Base-by-base conservation (phyloP, 2,113 vertebrate species). In the Myotis brandtii region DNA sequence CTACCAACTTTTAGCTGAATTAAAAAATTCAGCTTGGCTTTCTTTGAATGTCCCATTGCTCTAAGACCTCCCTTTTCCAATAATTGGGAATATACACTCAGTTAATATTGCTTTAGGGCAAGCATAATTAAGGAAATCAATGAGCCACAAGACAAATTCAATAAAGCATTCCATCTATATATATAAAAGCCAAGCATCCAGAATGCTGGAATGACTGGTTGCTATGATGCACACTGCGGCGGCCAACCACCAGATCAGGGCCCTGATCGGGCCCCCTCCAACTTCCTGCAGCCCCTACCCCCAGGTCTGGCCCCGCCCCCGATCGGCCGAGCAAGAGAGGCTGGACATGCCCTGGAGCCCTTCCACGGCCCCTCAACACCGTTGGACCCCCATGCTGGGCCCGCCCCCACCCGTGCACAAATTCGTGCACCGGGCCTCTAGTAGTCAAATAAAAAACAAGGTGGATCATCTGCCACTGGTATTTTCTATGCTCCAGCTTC, bases 51-150 rank as follows among this genome's bases (percentile, higher is more conserved):
- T 52, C 50, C 25, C 40, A 30, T 21, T 48, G 30, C n/a, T 62
- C 40, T 86, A 32, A 37, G 25, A 75, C 43, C 30, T 72, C 40
- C 80, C 25, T 40, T 4, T 93, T 82, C 66, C 52, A 80, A 40
- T 84, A 72, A 43, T 20, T 89, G 52, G 64, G 43, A 46, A 43
- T 67, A 79, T 54, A 70, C 52, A 62, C n/a, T 84, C 32, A 59
- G 54, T 91, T 85, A 72, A 43, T 91, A 34, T 83, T 94, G 48
- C 70, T 92, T n/a, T 86, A 40, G 69, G 48, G 17, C 4, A 56
- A 79, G 9, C 64, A 89, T 91, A 69, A 62, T 91, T 97, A 79
- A 77, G 66, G 37, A 77, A 77, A 72, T 91, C 32, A 48, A 46
- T 85, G 82, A 92, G 50, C 43, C 43, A 80, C 23, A 69, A 66